phyloP scores from a whole-genome alignment of 1,140 invertebrate genomes.

The Cheumatopsyche charites region DNA sequence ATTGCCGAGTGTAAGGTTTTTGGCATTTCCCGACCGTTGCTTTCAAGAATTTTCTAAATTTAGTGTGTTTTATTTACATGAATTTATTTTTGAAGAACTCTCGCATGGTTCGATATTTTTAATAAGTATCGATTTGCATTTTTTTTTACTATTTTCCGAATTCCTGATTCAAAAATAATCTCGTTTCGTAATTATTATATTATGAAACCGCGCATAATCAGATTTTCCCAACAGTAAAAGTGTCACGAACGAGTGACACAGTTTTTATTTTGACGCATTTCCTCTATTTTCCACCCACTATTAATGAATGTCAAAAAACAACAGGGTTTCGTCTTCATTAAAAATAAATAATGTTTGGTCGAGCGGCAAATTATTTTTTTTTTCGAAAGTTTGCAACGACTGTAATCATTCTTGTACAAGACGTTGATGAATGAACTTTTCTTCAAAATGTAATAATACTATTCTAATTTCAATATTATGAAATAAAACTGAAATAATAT shows the following conservation, averaged over 20 bases:
- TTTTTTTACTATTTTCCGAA: too few relatives aligned
- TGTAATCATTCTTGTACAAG: neutral
- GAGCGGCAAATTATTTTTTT: neutral
- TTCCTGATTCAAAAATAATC: too few relatives aligned
- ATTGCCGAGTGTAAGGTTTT: conserved; percentile 8
- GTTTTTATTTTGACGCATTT: conserved; percentile 1
- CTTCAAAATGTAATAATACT: too few relatives aligned
- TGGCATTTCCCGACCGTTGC: neutral
- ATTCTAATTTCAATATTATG: neutral
- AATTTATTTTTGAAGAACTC: too few relatives aligned
- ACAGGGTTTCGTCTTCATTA: conserved; percentile 1
- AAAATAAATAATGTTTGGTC: neutral
- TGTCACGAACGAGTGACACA: neutral
- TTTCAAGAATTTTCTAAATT: conserved; percentile 11
- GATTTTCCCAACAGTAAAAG: too few relatives aligned
- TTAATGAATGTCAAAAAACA: conserved; percentile 17
- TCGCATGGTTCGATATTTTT: too few relatives aligned
- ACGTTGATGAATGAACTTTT: neutral
- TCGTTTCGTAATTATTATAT: too few relatives aligned
- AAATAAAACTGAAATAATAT: neutral
- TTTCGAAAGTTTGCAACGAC: neutral
- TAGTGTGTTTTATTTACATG: conserved; percentile 15
- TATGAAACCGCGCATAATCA: too few relatives aligned
- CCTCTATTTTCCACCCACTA: neutral
- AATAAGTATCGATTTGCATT: too few relatives aligned